Evolutionary conservation across 2,888 invertebrate genomes (phyloP).

Genomic region (Sylvicola cinctus): DNA sequence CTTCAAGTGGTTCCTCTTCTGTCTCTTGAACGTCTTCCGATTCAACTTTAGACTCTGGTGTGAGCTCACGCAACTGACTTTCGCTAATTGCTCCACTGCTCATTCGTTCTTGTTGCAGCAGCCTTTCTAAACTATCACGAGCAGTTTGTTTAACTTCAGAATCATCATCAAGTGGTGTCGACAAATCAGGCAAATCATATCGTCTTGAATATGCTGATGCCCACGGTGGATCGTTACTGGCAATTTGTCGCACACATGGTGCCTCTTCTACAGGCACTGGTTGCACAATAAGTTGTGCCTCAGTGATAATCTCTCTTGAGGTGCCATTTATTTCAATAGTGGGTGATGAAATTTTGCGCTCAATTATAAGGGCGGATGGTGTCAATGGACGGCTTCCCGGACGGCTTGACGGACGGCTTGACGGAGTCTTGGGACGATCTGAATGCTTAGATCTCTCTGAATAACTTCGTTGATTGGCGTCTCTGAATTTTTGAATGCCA

Average conservation of each 20-base stretch:
- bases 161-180: too few relatives aligned
- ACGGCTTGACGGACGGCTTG: too few relatives aligned
- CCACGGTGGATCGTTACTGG: too few relatives aligned
- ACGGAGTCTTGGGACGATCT: slow-evolving; percentile 31
- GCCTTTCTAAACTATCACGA: too few relatives aligned
- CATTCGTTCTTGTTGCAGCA: too few relatives aligned
- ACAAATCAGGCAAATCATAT: too few relatives aligned
- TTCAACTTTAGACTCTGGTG: too few relatives aligned
- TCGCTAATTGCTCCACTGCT: too few relatives aligned
- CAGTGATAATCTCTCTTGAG: too few relatives aligned
- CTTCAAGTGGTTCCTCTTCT: slow-evolving; percentile 5
- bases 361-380: slow-evolving; percentile 37
- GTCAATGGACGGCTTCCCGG: slow-evolving; percentile 30
- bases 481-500: slow-evolving; percentile 29
- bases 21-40: slow-evolving; percentile 9
- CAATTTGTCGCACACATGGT: too few relatives aligned
- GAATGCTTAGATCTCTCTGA: slow-evolving; percentile 34
- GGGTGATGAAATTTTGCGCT: slow-evolving; percentile 36
- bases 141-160: slow-evolving; percentile 12
- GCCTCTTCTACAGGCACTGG: slow-evolving; percentile 42
- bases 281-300: slow-evolving; percentile 42
- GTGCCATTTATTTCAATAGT: slow-evolving; percentile 35
- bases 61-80: too few relatives aligned
- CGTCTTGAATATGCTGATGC: too few relatives aligned
- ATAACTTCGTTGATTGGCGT: slow-evolving; percentile 32